Evolutionary conservation across 2,113 vertebrate genomes (phyloP), one percentile per base, ranked within the genome.

Genomic region (Nasalis larvatus): DNA sequence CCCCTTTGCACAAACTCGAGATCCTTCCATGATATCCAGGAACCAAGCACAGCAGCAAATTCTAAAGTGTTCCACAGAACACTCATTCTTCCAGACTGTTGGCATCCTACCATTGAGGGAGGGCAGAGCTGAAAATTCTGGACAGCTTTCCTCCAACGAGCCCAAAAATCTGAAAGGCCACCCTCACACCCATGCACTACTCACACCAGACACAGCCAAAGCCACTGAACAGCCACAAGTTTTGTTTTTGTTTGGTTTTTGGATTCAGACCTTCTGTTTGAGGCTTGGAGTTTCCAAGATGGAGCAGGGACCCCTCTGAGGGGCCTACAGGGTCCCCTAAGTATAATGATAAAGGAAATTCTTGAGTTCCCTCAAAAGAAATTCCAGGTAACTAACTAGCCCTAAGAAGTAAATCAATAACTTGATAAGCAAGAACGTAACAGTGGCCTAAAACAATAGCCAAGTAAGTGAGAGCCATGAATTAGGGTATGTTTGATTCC

Each of bases 91-190:
- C 5, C 23, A 27, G 30, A 73, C 45, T 4, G 42, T n/a, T 92
- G 74, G 21, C 11, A 0, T 45, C 56, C 58, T 58, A n/a, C 9
- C 23, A 66, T 0, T 2, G 5, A 20, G 3, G 66, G 3, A 3
- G 8, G 12, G 9, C 0, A 7, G 21, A 21, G 11, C 17, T 30
- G 18, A 30, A 30, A 60, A 60, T 58, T 40, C 60, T 52, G 81
- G 17, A 63, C 27, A 58, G 13, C 45, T 94, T n/a, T 54, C 2
- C 58, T 60, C 25, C 18, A 37, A 8, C 30, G 16, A 95, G 14
- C 12, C 66, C 42, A 21, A 32, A 27, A 42, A 66, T 66, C 25
- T 84, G 10, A 47, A 63, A 56, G 27, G 12, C 6, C 37, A 47
- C 52, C 52, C 82, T 42, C 27, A 1, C 3, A 13, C 77, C 30